A percentile compares a stretch with the other conserved stretches of the same genome.
Conservation (phyloP, 2,888 invertebrate species). For the Archips crataeganus region DNA sequence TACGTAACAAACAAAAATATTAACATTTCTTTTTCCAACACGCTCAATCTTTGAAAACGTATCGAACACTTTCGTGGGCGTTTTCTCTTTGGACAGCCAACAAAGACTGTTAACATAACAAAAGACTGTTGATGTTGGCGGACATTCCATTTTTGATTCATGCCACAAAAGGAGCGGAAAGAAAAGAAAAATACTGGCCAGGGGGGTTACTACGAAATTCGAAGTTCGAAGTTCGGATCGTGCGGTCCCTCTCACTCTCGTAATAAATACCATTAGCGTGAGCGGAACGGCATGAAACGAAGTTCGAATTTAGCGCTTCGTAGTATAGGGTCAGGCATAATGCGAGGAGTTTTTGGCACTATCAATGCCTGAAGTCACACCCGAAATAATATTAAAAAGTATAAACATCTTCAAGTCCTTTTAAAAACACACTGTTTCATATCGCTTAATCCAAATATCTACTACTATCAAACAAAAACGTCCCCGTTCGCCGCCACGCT, state of each 20-base stretch:
- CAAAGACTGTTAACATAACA: conserved; percentile 30
- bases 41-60: conserved; percentile 29
- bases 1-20: conserved; percentile 13
- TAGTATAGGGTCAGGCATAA: too few relatives aligned
- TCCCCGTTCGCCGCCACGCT: too few relatives aligned
- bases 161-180: background rate
- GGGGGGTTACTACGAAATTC: too few relatives aligned
- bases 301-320: too few relatives aligned
- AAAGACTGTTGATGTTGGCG: conserved; percentile 4
- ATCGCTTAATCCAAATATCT: too few relatives aligned
- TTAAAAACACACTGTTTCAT: too few relatives aligned
- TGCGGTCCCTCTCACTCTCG: too few relatives aligned
- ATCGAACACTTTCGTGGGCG: conserved; percentile 30
- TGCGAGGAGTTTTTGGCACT: background rate
- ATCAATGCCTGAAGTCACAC: background rate
- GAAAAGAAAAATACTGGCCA: background rate
- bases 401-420: too few relatives aligned
- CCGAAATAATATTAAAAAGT: background rate
- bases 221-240: too few relatives aligned
- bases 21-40: conserved; percentile 7
- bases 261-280: too few relatives aligned
- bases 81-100: conserved; percentile 26
- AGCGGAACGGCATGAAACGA: too few relatives aligned
- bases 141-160: conserved; percentile 1
- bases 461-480: too few relatives aligned